Percentiles rank a stretch among this genome's conserved stretches.
Conservation (phyloP, 2,888 invertebrate species). For the Volucella zonaria region DNA sequence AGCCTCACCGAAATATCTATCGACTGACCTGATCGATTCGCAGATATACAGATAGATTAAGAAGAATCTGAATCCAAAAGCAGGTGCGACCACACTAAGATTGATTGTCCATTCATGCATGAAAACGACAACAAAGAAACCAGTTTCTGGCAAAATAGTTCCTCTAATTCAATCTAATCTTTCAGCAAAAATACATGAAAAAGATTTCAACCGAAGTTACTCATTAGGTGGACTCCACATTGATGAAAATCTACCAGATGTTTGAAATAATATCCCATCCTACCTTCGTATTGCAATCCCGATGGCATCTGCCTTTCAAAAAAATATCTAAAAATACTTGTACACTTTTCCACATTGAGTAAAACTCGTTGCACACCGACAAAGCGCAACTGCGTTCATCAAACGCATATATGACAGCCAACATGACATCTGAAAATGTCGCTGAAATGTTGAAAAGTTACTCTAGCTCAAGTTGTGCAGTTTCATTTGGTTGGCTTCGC, state of each 20-base stretch:
- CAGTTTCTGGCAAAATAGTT: background rate
- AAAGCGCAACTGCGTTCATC: conserved; percentile 47
- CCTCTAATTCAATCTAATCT: background rate
- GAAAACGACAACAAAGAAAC: no score
- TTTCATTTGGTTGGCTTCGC: conserved; percentile 35
- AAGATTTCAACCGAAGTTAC: conserved; percentile 9
- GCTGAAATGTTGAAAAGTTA: conserved; percentile 38
- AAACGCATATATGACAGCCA: conserved; percentile 56
- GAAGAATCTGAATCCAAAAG: no score
- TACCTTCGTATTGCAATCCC: background rate
- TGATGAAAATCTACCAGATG: no score
- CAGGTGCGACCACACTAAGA: no score
- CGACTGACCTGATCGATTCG: background rate
- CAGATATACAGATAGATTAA: no score
- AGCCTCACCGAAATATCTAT: background rate
- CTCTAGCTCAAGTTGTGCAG: no score
- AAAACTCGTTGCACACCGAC: conserved; percentile 49
- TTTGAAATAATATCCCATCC: background rate
- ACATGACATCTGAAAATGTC: conserved; percentile 67
- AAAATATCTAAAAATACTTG: conserved; percentile 19
- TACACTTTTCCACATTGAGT: background rate
- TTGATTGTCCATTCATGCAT: no score
- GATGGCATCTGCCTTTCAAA: conserved; percentile 7
- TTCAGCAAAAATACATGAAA: background rate
- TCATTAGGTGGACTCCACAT: no score